Base-by-base conservation (phyloP, 2,888 invertebrate genomes). In the Bellardia pandia region DNA sequence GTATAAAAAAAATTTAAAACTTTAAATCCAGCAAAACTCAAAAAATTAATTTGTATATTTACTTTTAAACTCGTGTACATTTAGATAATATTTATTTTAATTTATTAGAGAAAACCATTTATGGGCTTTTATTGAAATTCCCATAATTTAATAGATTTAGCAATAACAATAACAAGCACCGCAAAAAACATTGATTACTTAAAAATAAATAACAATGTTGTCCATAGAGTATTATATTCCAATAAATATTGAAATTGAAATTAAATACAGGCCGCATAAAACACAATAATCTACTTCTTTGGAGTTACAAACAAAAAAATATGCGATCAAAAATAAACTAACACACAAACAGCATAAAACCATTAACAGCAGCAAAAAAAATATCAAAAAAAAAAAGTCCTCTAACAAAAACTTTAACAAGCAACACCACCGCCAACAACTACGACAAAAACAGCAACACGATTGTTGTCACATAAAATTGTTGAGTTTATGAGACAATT, bases 401-500 rank as follows among this genome's bases (percentile, higher is more conserved):
- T 56, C 53, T 66, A 53, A 76, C 51, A 51, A 58, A 45, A 75
- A 45, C 40, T 16, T 6, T 37, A 16, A 40, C 23, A n/a, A 66
- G 1, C 30, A 60, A 1, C 62, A 48, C 14, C 45, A 60, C 23
- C 68, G 69, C 56, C 58, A 81, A 58, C 71, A 74, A 75, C 16
- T 58, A 51, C 71, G 62, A 56, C 58, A 81, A 51, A 64, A 74
- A 69, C 16, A 68, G 60, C 71, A 86, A 77, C 60, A 78, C 68
- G 56, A 66, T 76, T 84, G 45, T 85, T 85, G 87, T 82, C 81
- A 87, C 87, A 87, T 87, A 87, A 87, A 85, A 75, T 85, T 85
- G 85, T 82, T 48, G 48, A 82, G 81, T 87, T 87, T 87, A 87
- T 87, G 85, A 66, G 87, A 85, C 85, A 85, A 82, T 85, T 85